A percentile compares a stretch with the other conserved stretches of the same genome.
These are phyloP conservation scores for Drosophila takahashii DNA, from an alignment of 1,140 invertebrate genomes.

Conservation along the genomic window DNA sequence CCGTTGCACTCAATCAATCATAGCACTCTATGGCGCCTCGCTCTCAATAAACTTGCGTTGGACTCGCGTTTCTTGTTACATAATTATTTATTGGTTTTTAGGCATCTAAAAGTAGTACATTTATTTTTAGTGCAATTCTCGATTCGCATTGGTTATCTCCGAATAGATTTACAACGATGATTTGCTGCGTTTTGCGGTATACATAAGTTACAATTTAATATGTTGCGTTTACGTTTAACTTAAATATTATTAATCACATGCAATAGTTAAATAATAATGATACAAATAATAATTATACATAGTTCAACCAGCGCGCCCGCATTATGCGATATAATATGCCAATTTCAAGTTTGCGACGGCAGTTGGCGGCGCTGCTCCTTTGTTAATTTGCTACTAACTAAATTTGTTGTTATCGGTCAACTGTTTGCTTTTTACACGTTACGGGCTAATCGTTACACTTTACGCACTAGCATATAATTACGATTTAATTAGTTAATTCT, in stretches of 20 bases:
- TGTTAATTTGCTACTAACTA: conserved; percentile 81
- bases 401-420: conserved; percentile 61
- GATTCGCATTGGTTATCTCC: conserved; percentile 49
- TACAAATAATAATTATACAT: conserved; percentile 81
- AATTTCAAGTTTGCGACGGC: conserved; percentile 30
- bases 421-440: conserved; percentile 75
- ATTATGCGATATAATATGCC: conserved; percentile 46
- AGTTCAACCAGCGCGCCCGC: conserved; percentile 57
- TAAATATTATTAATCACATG: conserved; percentile 84
- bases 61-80: conserved; percentile 66
- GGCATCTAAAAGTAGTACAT: conserved; percentile 80
- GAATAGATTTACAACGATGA: conserved; percentile 53
- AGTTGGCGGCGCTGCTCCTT: conserved; percentile 24
- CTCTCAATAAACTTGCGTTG: conserved; percentile 53
- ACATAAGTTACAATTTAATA: conserved; percentile 82
- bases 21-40: conserved; percentile 32
- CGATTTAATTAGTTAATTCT: conserved; percentile 57
- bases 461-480: conserved; percentile 69
- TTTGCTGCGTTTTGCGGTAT: conserved; percentile 61
- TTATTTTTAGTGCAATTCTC: conserved; percentile 67
- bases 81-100: conserved; percentile 74
- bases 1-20: conserved; percentile 39
- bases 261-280: conserved; percentile 82
- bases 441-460: conserved; percentile 76
- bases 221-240: conserved; percentile 80